phyloP scores from a whole-genome alignment of 2,888 invertebrate genomes.

The Geophilus truncorum region DNA sequence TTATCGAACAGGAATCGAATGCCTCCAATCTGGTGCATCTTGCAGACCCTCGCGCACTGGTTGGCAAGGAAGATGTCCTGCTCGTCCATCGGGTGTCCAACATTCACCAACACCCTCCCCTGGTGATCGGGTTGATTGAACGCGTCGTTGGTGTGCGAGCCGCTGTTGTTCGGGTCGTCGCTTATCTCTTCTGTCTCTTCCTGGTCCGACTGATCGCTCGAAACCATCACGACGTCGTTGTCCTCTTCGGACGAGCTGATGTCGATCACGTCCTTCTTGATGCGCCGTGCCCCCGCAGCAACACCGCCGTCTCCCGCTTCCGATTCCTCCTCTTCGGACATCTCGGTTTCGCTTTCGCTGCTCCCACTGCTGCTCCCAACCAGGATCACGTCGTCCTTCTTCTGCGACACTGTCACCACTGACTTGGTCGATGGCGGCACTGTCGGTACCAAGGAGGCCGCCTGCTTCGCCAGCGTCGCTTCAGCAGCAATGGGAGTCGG shows the following conservation, averaged over 20 bases:
- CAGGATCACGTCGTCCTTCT: conserved; percentile 33
- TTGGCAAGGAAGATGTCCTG: conserved; percentile 87
- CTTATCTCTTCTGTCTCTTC: conserved; percentile 72
- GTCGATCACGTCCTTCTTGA: conserved; percentile 41
- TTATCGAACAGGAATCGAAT: conserved; percentile 94
- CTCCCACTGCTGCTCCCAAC: conserved; percentile 35
- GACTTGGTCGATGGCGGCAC: not conserved
- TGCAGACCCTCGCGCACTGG: conserved; percentile 79
- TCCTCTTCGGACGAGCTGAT: conserved; percentile 52
- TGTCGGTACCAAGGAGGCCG: not conserved
- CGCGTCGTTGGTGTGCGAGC: conserved; percentile 86
- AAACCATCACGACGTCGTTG: conserved; percentile 81
- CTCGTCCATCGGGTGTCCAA: conserved; percentile 86
- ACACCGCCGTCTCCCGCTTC: conserved; percentile 28
- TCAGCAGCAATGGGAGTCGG: not conserved
- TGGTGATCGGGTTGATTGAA: conserved; percentile 86
- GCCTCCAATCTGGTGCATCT: conserved; percentile 97
- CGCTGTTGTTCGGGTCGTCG: conserved; percentile 85
- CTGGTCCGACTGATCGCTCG: conserved; percentile 68
- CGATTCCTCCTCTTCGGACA: conserved; percentile 37
- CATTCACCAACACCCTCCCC: conserved; percentile 86
- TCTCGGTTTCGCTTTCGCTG: conserved; percentile 32
- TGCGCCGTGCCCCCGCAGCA: conserved; percentile 15
- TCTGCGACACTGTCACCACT: not conserved
- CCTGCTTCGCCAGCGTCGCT: not conserved